These are phyloP conservation scores for Avahi laniger DNA, from an alignment of 2,797 vertebrate species.

Conservation along the genomic window DNA sequence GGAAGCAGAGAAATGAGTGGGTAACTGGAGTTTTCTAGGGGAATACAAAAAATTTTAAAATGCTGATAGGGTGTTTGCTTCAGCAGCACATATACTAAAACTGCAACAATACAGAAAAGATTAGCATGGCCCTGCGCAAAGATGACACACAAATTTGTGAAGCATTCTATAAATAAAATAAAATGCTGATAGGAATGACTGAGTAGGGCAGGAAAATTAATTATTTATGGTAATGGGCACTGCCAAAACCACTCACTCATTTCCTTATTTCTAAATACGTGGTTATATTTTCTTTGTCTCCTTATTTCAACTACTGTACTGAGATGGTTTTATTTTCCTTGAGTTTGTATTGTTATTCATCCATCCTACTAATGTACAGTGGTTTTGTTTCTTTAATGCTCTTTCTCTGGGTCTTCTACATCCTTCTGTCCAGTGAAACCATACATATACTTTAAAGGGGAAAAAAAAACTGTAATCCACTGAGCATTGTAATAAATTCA, in stretches of 20 bases:
- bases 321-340: not conserved
- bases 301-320: not conserved
- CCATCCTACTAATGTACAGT: not conserved
- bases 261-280: not conserved
- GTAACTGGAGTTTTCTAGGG: not conserved
- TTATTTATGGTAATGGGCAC: not conserved
- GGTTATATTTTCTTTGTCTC: not conserved
- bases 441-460: not conserved
- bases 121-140: too few species aligned
- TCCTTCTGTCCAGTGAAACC: not conserved
- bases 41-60: too few species aligned
- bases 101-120: too few species aligned
- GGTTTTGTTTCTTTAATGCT: not conserved
- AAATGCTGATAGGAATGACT: not conserved
- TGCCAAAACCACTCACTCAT: not conserved
- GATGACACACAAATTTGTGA: too few species aligned
- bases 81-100: too few species aligned
- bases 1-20: not conserved
- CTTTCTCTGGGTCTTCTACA: not conserved
- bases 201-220: not conserved
- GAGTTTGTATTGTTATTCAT: not conserved
- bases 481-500: not conserved
- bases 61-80: too few species aligned
- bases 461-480: not conserved
- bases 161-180: too few species aligned